Conservation (phyloP, 2,113 vertebrate species). For the Pseudolaguvia tuberculata region DNA sequence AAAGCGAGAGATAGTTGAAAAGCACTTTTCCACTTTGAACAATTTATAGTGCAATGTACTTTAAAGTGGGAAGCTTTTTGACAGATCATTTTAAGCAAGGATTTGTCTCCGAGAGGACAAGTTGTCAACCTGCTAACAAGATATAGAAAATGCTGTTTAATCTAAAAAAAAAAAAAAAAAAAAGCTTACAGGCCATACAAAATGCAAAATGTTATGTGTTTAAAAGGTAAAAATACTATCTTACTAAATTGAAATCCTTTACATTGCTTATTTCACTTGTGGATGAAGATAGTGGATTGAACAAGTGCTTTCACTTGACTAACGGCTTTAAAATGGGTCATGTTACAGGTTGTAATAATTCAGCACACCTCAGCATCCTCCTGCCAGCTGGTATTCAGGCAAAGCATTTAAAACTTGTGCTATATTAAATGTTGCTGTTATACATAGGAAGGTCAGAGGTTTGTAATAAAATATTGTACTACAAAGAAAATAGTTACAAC, state of each 20-base stretch:
- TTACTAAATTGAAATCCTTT: background rate
- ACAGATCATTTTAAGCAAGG: background rate
- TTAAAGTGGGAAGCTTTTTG: constrained; percentile 17
- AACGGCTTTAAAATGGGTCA: constrained; percentile 1
- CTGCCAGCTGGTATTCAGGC: background rate
- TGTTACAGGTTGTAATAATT: background rate
- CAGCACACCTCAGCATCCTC: constrained; percentile 3
- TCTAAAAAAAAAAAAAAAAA: too few relatives aligned
- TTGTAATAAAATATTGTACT: background rate
- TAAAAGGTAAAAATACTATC: background rate
- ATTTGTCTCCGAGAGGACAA: background rate
- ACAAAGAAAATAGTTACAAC: background rate
- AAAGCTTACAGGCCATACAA: background rate
- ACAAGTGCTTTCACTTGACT: background rate
- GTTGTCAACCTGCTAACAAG: background rate
- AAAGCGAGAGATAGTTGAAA: constrained; percentile 2
- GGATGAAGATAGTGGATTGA: background rate
- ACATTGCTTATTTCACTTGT: too few relatives aligned
- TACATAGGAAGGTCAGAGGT: background rate
- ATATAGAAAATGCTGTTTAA: background rate
- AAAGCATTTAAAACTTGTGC: too few relatives aligned
- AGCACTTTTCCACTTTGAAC: constrained; percentile 12
- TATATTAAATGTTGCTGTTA: background rate
- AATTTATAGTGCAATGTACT: background rate
- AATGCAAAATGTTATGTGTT: background rate